Percentiles rank a stretch among this genome's conserved stretches.
These are phyloP conservation scores for Mormyrus lacerda DNA, from an alignment of 2,113 vertebrate species.

Conservation along the genomic window DNA sequence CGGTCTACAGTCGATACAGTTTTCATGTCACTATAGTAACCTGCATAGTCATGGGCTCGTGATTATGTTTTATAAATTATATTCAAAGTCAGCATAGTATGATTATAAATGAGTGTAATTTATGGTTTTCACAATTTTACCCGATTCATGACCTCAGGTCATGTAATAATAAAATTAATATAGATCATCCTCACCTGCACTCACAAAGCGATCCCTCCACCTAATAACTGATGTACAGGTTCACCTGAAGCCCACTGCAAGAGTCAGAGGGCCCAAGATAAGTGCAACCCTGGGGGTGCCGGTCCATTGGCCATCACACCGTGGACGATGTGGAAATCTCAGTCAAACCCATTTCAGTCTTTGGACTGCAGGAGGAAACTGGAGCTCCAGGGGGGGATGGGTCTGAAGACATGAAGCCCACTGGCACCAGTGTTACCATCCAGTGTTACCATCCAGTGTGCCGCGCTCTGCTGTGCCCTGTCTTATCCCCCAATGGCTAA, in stretches of 20 bases:
- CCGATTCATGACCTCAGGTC: no score
- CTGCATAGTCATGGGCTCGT: neutral
- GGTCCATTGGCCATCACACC: neutral
- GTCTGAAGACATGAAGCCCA: neutral
- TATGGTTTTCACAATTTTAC: neutral
- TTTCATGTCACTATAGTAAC: neutral
- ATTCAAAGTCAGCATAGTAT: neutral
- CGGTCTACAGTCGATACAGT: neutral
- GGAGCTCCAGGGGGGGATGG: neutral
- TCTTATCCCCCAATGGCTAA: neutral
- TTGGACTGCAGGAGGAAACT: neutral
- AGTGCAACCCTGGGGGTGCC: no score
- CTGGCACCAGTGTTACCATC: no score
- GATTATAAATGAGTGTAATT: neutral
- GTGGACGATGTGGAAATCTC: neutral
- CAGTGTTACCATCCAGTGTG: no score
- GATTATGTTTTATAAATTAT: neutral
- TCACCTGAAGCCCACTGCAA: no score
- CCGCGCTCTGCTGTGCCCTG: neutral
- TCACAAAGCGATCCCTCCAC: no score
- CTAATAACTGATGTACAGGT: no score
- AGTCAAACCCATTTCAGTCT: neutral
- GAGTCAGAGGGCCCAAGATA: no score
- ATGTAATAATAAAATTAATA: no score
- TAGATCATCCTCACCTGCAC: no score